These are phyloP conservation scores for Cylloceria caligata DNA, from an alignment of 2,888 invertebrate species.

Conservation along the genomic window DNA sequence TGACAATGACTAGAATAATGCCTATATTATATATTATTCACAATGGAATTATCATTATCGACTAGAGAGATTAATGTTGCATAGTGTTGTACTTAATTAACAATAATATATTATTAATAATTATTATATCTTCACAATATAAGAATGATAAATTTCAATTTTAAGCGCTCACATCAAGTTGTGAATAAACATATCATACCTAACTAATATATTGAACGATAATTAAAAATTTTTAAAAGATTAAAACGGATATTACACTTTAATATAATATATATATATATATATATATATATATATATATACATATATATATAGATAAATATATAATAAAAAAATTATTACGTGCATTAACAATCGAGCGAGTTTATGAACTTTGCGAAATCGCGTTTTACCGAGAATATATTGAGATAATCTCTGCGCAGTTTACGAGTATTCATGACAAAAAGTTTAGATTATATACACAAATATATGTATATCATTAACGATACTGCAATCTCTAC, in stretches of 20 bases:
- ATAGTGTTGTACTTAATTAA: constrained; percentile 81
- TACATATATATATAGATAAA: constrained; percentile 76
- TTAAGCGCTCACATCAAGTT: constrained; percentile 85
- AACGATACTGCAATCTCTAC: constrained; percentile 49
- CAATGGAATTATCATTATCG: constrained; percentile 70
- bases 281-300: constrained; percentile 77
- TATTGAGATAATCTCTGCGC: constrained; percentile 34
- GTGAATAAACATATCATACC: constrained; percentile 85
- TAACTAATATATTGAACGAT: constrained; percentile 82
- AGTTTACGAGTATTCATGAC: constrained; percentile 48
- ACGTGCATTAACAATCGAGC: constrained; percentile 61
- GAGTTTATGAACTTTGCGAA: constrained; percentile 18
- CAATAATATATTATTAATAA: constrained; percentile 64
- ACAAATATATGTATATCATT: constrained; percentile 23
- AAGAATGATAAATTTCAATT: constrained; percentile 74
- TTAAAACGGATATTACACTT: constrained; percentile 80
- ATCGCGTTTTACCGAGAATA: constrained; percentile 29
- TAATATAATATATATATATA: constrained; percentile 81
- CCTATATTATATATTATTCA: constrained; percentile 75
- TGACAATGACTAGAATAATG: constrained; percentile 81
- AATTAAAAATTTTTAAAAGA: constrained; percentile 69
- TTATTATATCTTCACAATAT: constrained; percentile 75
- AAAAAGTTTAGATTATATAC: constrained; percentile 44
- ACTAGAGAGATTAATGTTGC: constrained; percentile 75
- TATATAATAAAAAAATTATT: constrained; percentile 67